Base-by-base conservation (phyloP, 2,888 invertebrate species). In the Apamea monoglypha region DNA sequence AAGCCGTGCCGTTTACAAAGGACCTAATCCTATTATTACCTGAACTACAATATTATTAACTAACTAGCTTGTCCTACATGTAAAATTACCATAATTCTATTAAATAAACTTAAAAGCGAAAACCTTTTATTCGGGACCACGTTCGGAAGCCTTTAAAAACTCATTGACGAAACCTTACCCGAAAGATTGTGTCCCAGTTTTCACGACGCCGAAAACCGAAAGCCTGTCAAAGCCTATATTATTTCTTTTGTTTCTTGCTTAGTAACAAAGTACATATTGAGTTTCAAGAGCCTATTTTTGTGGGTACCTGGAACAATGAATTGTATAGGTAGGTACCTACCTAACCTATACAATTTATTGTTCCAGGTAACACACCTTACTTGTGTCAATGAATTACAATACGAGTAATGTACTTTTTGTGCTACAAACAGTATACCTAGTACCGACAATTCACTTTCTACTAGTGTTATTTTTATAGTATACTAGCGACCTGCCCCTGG, bases 101-200 rank as follows among this genome's bases (percentile, higher is more conserved):
- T 83, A 78, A 64, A 29, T 21, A 36, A 74, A 78, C 76, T 71
- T 50, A 61, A 66, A 66, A 78, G 12, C 21, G 44, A 71, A 73
- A 47, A 69, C 53, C 80, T 69, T 85, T 81, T 87, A 88, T 88
- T 87, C 81, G 0, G 32, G 56, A 82, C 70, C 88, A 88, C 85
- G 80, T 79, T 76, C 81, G 53, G 83, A 85, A 89, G 77, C 81
- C 83, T 80, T 89, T 83, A 78, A 77, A 84, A 78, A 76, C 73
- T 79, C 81, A 85, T 82, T 87, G 81, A 63, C 32, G 81, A 83
- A 88, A 80, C 84, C 81, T 29, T 83, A 73, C 56, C 53, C 66
- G 16, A 78, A 72, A 80, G 74, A 83, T 79, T 70, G 76, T 66
- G 78, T 40, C 50, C 84, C 67, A 86, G 66, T 82, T 86, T 82